These are phyloP conservation scores for Nanorana parkeri DNA, from an alignment of 2,113 vertebrate species.

Conservation along the genomic window DNA sequence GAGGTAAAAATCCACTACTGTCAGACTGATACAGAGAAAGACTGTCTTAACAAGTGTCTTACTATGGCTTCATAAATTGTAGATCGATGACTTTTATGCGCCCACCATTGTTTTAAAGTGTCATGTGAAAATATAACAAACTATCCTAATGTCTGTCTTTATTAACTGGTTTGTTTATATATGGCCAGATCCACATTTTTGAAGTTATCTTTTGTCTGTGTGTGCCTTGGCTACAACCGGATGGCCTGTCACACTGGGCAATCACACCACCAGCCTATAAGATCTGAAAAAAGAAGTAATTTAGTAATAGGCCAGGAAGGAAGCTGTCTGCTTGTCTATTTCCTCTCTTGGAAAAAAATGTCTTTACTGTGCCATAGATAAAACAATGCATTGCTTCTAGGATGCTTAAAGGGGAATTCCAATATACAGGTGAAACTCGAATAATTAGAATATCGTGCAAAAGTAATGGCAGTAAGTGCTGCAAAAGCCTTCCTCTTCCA, in stretches of 20 bases:
- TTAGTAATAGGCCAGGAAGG: constrained; percentile 84
- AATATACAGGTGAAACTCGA: too few relatives aligned
- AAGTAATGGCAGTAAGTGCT: too few relatives aligned
- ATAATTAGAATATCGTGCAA: too few relatives aligned
- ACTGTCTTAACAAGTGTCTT: neutral
- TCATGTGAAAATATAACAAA: constrained; percentile 8
- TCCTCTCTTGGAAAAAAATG: constrained; percentile 77
- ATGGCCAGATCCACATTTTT: constrained; percentile 28
- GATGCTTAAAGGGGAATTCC: constrained; percentile 56
- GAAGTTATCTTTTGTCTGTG: constrained; percentile 6
- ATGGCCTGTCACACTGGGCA: constrained; percentile 63
- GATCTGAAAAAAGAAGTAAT: constrained; percentile 31
- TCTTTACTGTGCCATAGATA: constrained; percentile 71
- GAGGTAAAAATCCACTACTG: too few relatives aligned
- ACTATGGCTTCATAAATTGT: neutral
- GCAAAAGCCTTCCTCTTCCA: too few relatives aligned
- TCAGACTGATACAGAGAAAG: too few relatives aligned
- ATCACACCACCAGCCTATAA: constrained; percentile 44
- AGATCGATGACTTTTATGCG: constrained; percentile 34
- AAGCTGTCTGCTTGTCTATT: constrained; percentile 92
- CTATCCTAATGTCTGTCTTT: neutral
- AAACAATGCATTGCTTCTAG: constrained; percentile 80
- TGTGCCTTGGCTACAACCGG: constrained; percentile 9
- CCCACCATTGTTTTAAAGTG: constrained; percentile 29
- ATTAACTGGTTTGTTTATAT: constrained; percentile 36